A percentile compares a stretch with the other conserved stretches of the same genome.
Conservation (phyloP, 2,888 invertebrate genomes). For the Tortricodes alternella region DNA sequence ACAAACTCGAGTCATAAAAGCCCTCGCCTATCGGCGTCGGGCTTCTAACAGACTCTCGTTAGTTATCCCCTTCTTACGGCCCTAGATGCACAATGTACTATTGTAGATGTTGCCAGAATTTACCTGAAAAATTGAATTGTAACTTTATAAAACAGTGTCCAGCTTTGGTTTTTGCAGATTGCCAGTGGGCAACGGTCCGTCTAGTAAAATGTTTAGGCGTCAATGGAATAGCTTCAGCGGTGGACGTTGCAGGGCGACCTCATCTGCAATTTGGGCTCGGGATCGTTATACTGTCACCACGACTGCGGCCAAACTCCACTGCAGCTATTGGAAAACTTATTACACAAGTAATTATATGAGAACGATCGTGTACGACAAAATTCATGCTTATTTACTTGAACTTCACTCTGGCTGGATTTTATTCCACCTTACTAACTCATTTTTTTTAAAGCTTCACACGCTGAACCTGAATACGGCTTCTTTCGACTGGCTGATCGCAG, state of each 20-base stretch:
- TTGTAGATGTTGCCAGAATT: no score
- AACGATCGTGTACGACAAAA: no score
- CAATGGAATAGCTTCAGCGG: constrained; percentile 63
- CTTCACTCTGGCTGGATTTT: no score
- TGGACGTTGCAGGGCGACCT: constrained; percentile 42
- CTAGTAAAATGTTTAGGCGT: constrained; percentile 67
- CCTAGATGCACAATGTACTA: no score
- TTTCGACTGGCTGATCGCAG: constrained; percentile 65
- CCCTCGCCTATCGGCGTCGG: no score
- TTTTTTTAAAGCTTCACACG: constrained; percentile 54
- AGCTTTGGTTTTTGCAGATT: constrained; percentile 46
- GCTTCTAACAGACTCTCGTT: no score
- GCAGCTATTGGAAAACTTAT: constrained; percentile 43
- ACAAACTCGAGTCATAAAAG: no score
- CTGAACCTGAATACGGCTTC: constrained; percentile 59
- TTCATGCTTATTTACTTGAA: no score
- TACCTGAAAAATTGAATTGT: no score
- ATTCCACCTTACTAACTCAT: no score
- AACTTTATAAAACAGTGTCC: no score
- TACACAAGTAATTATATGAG: constrained; percentile 46
- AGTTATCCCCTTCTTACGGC: no score
- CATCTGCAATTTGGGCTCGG: constrained; percentile 50
- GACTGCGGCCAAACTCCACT: constrained; percentile 46
- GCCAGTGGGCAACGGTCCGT: constrained; percentile 57
- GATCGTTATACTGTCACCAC: constrained; percentile 53